Base-by-base conservation (phyloP, 2,113 vertebrate genomes). In the Coryphaenoides rupestris region DNA sequence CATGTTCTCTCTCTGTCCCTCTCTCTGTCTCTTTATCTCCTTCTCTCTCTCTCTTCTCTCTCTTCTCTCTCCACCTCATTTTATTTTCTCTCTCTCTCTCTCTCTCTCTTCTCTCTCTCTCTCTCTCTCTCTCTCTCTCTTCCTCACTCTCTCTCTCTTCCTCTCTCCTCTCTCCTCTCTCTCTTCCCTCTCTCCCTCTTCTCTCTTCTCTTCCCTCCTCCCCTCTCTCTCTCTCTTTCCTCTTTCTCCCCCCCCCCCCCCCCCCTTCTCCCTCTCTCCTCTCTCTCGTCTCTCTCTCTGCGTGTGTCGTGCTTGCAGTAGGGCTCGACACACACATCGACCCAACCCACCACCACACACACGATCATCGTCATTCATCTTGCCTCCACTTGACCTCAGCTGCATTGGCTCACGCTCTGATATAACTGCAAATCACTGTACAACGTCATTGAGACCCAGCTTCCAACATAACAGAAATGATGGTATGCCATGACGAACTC, bases 241-340 rank as follows among this genome's bases (percentile, higher is more conserved):
- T 53, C 6, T 57, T 22, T 22, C 17, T 23, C 21, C 13, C 16
- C 4, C 17, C 16, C 16, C n/a, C n/a, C n/a, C n/a, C n/a, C n/a
- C n/a, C n/a, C 55, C 49, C 19, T n/a, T n/a, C n/a, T n/a, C n/a
- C n/a, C n/a, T n/a, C n/a, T n/a, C n/a, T n/a, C n/a, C n/a, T n/a
- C n/a, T n/a, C n/a, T n/a, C n/a, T n/a, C n/a, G n/a, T n/a, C n/a
- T n/a, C 24, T 55, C 16, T 40, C 45, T 0, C 56, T 49, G 19
- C 23, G 47, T n/a, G n/a, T 58, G 59, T 62, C 63, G 63, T 58
- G 67, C 66, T 12, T 40, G 33, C 33, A 40, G 33, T 40, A 40
- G 63, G 70, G 60, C 46, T 9, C 33, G n/a, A 40, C 33, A 40
- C 5, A 40, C 33, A 40, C 33, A 40, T 10, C n/a, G n/a, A n/a